Conservation (phyloP, 2,888 invertebrate genomes). For the Hypena proboscidalis region DNA sequence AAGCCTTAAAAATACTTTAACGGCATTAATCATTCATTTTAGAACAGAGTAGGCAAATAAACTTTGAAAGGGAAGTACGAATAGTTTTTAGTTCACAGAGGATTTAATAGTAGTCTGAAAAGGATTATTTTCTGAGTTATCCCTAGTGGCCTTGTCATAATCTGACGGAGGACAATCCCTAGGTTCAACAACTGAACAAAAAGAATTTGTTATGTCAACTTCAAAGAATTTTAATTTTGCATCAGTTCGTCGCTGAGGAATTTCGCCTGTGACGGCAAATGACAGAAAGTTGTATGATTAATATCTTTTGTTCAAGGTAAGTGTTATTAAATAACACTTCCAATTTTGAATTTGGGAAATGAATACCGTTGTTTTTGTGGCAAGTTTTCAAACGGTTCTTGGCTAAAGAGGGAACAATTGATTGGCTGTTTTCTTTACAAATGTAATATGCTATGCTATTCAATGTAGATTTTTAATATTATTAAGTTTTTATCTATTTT, state of each 20-base stretch:
- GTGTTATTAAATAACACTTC: background rate
- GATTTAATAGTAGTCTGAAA: constrained; percentile 4
- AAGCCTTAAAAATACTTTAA: too few species aligned
- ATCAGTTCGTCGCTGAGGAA: constrained; percentile 2
- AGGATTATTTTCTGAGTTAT: too few species aligned
- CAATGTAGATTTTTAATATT: too few species aligned
- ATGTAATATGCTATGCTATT: too few species aligned
- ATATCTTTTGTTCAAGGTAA: background rate
- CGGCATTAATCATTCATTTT: too few species aligned
- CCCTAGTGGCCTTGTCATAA: constrained; percentile 10
- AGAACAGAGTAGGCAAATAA: too few species aligned
- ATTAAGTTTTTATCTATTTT: too few species aligned
- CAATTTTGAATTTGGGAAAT: too few species aligned
- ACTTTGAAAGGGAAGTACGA: background rate
- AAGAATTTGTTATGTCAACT: constrained; percentile 12
- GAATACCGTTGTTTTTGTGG: too few species aligned
- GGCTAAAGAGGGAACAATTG: too few species aligned
- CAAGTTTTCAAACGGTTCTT: background rate
- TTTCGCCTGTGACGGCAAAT: constrained; percentile 5
- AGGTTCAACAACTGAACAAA: constrained; percentile 1
- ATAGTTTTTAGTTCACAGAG: background rate
- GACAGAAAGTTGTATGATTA: constrained; percentile 5
- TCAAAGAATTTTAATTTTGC: constrained; percentile 16
- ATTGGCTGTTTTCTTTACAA: too few species aligned
- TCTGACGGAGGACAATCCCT: constrained; percentile 7